A percentile compares a stretch with the other conserved stretches of the same genome.
These are phyloP conservation scores for Xestoiulus laeticollis DNA, from an alignment of 2,888 invertebrate genomes.

Conservation along the genomic window DNA sequence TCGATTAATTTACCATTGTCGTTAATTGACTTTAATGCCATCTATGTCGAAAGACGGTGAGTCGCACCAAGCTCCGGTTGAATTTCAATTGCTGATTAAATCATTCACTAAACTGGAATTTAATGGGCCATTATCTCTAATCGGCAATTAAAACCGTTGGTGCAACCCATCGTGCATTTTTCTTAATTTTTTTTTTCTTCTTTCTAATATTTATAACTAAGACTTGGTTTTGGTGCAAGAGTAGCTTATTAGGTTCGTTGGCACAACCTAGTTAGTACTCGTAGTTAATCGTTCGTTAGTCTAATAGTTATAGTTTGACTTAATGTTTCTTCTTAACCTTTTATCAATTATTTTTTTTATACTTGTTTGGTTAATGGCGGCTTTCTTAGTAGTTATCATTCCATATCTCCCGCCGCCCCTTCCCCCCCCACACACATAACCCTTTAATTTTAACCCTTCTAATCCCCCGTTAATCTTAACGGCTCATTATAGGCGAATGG, in stretches of 20 bases:
- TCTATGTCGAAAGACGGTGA: background rate
- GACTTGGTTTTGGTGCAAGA: slow-evolving; percentile 11
- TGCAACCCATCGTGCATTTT: background rate
- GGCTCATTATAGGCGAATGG: slow-evolving; percentile 3
- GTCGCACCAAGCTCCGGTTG: background rate
- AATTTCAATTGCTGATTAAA: background rate
- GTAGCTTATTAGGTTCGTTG: background rate
- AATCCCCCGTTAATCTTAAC: background rate
- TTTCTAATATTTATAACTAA: background rate
- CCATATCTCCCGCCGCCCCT: too few relatives aligned
- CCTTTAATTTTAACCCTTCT: too few relatives aligned
- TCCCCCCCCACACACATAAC: too few relatives aligned
- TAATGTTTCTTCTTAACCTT: background rate
- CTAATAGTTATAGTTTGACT: background rate
- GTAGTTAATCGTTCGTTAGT: background rate
- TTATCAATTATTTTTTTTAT: background rate
- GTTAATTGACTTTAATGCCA: too few relatives aligned
- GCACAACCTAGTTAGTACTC: slow-evolving; percentile 10
- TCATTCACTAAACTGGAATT: background rate
- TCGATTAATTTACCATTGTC: too few relatives aligned
- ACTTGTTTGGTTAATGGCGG: background rate
- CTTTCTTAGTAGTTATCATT: background rate
- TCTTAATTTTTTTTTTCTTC: background rate
- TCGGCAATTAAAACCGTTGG: background rate
- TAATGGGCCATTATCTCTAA: background rate